phyloP scores from a whole-genome alignment of 2,888 invertebrate genomes.

The Oxytorus armatus region DNA sequence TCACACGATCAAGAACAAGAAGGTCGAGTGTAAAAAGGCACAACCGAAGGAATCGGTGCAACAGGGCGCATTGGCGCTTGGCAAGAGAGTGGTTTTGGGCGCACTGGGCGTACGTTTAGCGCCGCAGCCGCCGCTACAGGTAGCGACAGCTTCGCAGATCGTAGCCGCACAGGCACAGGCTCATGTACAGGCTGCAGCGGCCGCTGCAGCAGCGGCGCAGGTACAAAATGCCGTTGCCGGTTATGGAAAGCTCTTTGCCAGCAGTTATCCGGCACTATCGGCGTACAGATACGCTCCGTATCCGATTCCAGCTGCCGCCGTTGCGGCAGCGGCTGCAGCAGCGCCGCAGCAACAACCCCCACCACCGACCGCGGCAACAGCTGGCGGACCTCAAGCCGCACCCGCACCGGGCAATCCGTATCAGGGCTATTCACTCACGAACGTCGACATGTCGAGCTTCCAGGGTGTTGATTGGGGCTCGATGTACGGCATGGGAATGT shows the following conservation, averaged over 20 bases:
- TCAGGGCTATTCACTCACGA: conserved; percentile 93
- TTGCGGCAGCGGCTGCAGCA: conserved; percentile 81
- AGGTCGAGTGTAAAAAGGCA: conserved; percentile 95
- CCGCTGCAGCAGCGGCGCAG: conserved; percentile 86
- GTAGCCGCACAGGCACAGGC: conserved; percentile 85
- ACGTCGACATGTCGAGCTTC: conserved; percentile 96
- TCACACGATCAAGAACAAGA: conserved; percentile 96
- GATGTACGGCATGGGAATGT: conserved; percentile 97
- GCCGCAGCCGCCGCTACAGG: conserved; percentile 87
- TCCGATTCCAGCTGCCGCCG: conserved; percentile 80
- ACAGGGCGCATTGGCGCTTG: conserved; percentile 88
- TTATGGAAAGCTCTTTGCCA: conserved; percentile 88
- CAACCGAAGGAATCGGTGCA: conserved; percentile 96
- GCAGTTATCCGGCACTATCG: conserved; percentile 85
- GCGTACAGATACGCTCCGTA: conserved; percentile 82
- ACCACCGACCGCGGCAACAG: conserved; percentile 85
- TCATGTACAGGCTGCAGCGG: conserved; percentile 85
- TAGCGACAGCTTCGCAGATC: conserved; percentile 85
- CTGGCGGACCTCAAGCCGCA: conserved; percentile 87
- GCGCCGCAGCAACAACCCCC: conserved; percentile 85
- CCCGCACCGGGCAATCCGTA: conserved; percentile 90
- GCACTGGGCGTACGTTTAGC: conserved; percentile 89
- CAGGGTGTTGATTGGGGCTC: conserved; percentile 96
- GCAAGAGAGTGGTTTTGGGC: conserved; percentile 90
- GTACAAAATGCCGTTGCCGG: conserved; percentile 88